Base-by-base conservation (phyloP, 2,888 invertebrate species). In the Chaetoderma sp. region DNA sequence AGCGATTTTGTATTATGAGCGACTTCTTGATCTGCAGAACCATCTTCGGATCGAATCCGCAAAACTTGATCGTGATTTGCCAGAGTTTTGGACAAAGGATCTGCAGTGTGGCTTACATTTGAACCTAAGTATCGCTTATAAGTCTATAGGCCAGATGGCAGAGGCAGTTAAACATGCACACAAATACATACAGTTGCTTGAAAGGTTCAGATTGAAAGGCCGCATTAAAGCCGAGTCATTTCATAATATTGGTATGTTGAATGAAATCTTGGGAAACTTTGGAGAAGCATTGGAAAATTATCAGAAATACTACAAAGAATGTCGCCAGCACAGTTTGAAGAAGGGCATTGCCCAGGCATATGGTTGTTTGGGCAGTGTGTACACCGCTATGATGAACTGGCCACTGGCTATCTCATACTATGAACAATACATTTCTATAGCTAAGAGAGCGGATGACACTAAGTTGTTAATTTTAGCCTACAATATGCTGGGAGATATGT, bases 101-200 rank as follows among this genome's bases (percentile, higher is more conserved):
- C 74, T 85, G 0, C 79, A 80, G 60, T 79, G 81, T 72, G 83
- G 80, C 1, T 68, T 85, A 5, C 80, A 82, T 65, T 67, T 84
- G 32, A 85, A 85, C 67, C 71, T 84, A 4, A 83, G 82, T 64
- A 80, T 84, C 25, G 83, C 83, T 1, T 85, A 84, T 74, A 83
- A 83, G 68, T 75, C 78, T 23, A 82, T 84, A 25, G 82, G 83
- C 6, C 77, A 78, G 61, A 76, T 83, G 72, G 63, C 72, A 10
- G 64, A 75, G 4, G 84, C 85, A 1, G 70, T 80, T 2, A 67
- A 60, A 10, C 80, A 85, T 70, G 83, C 83, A 3, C 67, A 73
- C 45, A 73, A 71, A 58, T 81, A 67, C 56, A 30, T 61, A n/a
- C n/a, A 4, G 5, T 30, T 60, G 16, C 18, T 71, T 10, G 56